Evolutionary conservation across 2,797 vertebrate genomes (phyloP), one percentile per base, ranked within the genome.

Genomic region (Sphaeramia orbicularis): DNA sequence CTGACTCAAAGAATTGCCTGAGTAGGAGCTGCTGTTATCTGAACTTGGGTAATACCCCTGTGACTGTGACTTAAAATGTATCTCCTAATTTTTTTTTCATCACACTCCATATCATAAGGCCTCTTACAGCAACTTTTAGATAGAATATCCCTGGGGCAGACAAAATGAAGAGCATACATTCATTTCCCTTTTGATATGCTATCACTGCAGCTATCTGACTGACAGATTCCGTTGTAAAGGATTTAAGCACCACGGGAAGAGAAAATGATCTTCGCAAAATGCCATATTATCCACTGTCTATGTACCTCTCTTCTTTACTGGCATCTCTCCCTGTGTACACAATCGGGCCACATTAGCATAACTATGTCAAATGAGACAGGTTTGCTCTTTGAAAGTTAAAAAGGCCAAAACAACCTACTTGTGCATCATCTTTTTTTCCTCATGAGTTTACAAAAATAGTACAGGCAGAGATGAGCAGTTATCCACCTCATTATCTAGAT

Each of bases 1-100:
- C 78, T 67, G 72, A 88, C 63, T 86, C 76, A 81, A 83, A 83
- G 44, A 68, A 74, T 54, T 76, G 61, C 55, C 71, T 52, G 49
- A 71, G 73, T 66, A 78, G 76, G 50, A 67, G 57, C 78, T 61
- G 67, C 74, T 56, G 55, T 87, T 87, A 87, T 90, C 80, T 84
- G 63, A 87, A 84, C 74, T 84, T 82, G 61, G 30, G 48, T 80
- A 74, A 82, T 82, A 75, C 74, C 70, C 54, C 40, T 37, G 67
- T 61, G 66, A 74, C 77, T 64, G 65, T 52, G 77, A 72, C 61
- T 81, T 67, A 63, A 78, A 84, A 74, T 70, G 16, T 45, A 71
- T 81, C 62, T 56, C 65, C n/a, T 53, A 10, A 45, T 58, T 63
- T 70, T 48, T 76, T 68, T 78, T 71, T 72, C 47, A 61, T 84